A percentile compares a stretch with the other conserved stretches of the same genome.
phyloP scores from a whole-genome alignment of 2,888 invertebrate genomes.

The Xanthorhoe spadicearia region DNA sequence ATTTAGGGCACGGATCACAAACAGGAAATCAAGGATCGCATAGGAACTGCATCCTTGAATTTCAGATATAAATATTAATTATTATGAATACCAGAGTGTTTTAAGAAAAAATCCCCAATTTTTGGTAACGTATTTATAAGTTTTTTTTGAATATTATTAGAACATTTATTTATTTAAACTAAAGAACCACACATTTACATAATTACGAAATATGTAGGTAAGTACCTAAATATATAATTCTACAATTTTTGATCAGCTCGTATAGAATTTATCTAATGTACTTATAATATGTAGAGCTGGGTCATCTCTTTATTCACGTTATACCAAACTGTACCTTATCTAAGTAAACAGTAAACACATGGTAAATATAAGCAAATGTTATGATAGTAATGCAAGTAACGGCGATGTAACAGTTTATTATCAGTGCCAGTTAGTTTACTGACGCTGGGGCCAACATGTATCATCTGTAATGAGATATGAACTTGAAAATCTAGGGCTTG shows the following conservation, averaged over 20 bases:
- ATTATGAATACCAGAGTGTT: neutral
- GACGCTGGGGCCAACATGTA: neutral
- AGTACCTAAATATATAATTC: no score
- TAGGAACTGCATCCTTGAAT: conserved; percentile 26
- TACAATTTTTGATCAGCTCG: no score
- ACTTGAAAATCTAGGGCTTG: neutral
- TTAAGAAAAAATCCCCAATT: no score
- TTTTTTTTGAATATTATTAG: no score
- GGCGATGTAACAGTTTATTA: conserved; percentile 15
- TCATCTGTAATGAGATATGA: neutral
- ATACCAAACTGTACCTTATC: conserved; percentile 9
- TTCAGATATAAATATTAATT: conserved; percentile 7
- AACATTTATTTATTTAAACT: no score
- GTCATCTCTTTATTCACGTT: neutral
- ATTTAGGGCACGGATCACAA: conserved; percentile 44
- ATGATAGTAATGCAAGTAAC: conserved; percentile 12
- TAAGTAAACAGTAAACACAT: conserved; percentile 8
- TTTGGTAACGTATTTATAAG: no score
- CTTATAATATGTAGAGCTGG: no score
- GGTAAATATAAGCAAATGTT: conserved; percentile 14
- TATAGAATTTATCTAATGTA: no score
- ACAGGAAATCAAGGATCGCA: conserved; percentile 26
- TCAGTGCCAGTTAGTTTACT: conserved; percentile 12
- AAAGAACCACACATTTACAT: no score
- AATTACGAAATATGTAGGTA: no score